These are phyloP conservation scores for Drosophila ironensis DNA, from an alignment of 1,140 invertebrate species.

Conservation along the genomic window DNA sequence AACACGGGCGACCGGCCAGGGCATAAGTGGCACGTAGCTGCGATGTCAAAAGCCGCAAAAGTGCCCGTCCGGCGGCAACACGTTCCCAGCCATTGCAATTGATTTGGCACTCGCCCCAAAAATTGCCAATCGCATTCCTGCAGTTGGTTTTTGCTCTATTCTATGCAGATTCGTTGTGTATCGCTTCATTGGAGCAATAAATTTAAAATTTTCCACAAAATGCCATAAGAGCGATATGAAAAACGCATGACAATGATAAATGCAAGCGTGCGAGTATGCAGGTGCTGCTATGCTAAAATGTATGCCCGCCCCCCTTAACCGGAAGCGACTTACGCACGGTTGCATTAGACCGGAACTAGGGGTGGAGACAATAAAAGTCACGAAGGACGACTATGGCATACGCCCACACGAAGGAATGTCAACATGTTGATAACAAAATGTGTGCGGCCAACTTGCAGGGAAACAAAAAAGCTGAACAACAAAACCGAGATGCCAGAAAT, in stretches of 20 bases:
- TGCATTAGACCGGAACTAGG: constrained; percentile 67
- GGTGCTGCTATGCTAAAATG: neutral
- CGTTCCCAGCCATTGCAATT: constrained; percentile 64
- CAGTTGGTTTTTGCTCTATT: neutral
- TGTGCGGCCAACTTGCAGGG: constrained; percentile 14
- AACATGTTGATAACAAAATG: constrained; percentile 76
- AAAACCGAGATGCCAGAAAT: neutral
- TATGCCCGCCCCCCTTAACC: constrained; percentile 40
- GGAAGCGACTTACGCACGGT: constrained; percentile 70
- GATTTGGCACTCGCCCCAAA: constrained; percentile 52
- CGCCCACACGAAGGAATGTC: constrained; percentile 56
- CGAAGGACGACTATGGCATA: neutral
- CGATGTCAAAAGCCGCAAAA: constrained; percentile 52
- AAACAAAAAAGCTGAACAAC: constrained; percentile 11
- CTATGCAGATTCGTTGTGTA: constrained; percentile 13
- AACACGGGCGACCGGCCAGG: constrained; percentile 47
- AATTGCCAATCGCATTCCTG: constrained; percentile 9
- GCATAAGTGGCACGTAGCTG: constrained; percentile 68
- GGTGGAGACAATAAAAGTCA: constrained; percentile 1
- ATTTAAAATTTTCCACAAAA: constrained; percentile 59
- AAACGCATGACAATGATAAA: constrained; percentile 66
- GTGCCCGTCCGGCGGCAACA: constrained; percentile 60
- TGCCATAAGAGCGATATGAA: constrained; percentile 40
- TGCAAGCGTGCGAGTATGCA: neutral
- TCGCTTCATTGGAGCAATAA: constrained; percentile 70